Evolutionary conservation across 2,888 invertebrate genomes (phyloP).

Genomic region (Tetramorium bicarinatum): DNA sequence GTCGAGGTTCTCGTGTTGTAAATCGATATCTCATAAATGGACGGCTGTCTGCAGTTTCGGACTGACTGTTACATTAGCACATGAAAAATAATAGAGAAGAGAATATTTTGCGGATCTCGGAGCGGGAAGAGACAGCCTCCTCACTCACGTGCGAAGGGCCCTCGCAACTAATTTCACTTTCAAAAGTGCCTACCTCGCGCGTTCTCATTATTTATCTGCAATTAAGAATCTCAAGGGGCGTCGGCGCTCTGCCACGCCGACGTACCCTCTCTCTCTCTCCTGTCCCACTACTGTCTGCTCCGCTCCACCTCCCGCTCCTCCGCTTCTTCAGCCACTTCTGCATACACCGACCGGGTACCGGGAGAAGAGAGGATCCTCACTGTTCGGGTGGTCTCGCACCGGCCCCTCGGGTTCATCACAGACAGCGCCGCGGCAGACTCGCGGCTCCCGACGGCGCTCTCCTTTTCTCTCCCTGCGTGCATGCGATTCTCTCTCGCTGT

Average conservation of each 20-base stretch:
- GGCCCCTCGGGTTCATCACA: conserved; percentile 62
- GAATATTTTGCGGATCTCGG: neutral
- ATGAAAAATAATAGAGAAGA: conserved; percentile 30
- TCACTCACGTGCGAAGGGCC: conserved; percentile 48
- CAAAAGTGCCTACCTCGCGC: conserved; percentile 66
- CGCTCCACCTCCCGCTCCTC: conserved; percentile 28
- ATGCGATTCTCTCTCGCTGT: conserved; percentile 44
- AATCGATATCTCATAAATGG: neutral
- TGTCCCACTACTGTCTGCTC: conserved; percentile 55
- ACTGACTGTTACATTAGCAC: conserved; percentile 11
- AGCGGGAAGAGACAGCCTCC: conserved; percentile 21
- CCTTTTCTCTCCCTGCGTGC: conserved; percentile 52
- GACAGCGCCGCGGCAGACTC: conserved; percentile 65
- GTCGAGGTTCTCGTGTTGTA: too few relatives aligned
- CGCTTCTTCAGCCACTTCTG: conserved; percentile 48
- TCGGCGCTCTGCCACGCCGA: conserved; percentile 54
- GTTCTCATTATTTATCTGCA: conserved; percentile 75
- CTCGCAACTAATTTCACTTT: conserved; percentile 69
- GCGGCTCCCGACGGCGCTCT: conserved; percentile 59
- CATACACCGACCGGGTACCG: conserved; percentile 43
- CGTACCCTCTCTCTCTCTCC: conserved; percentile 48
- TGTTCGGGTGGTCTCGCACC: conserved; percentile 76
- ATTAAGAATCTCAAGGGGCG: conserved; percentile 74
- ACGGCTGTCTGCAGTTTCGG: neutral
- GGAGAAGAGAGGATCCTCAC: conserved; percentile 60